A percentile compares a stretch with the other conserved stretches of the same genome.
Evolutionary conservation across 2,113 vertebrate genomes (phyloP).

Genomic region (Meles meles): DNA sequence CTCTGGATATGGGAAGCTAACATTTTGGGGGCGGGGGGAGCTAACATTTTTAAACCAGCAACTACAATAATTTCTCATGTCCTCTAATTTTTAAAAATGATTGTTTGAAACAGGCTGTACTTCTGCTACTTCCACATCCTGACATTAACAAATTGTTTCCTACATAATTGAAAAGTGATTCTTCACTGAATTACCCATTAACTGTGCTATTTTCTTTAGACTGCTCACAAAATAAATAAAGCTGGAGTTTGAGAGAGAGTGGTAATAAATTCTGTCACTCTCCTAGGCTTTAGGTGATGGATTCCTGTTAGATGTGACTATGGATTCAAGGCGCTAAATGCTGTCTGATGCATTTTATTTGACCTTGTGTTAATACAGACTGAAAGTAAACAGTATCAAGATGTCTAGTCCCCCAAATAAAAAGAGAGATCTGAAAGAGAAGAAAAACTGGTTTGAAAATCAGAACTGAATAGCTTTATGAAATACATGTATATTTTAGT

Average conservation of each 20-base stretch:
- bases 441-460: not conserved
- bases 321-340: not conserved
- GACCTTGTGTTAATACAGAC: not conserved
- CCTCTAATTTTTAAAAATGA: not conserved
- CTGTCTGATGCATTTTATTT: not conserved
- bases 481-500: not conserved
- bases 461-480: not conserved
- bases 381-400: not conserved
- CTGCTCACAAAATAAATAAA: constrained; percentile 54
- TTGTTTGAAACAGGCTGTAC: not conserved
- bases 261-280: constrained; percentile 43
- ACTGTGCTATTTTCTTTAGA: constrained; percentile 33
- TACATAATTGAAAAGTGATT: constrained; percentile 52
- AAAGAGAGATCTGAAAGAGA: not conserved
- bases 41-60: not conserved
- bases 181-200: constrained; percentile 40
- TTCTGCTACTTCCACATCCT: not conserved
- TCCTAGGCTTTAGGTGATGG: not conserved
- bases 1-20: not conserved
- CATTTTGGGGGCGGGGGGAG: no score
- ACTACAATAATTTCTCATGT: not conserved
- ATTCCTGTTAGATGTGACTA: not conserved
- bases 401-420: not conserved
- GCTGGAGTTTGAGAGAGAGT: not conserved
- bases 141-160: constrained; percentile 55